These are phyloP conservation scores for Cryptosula pallasiana DNA, from an alignment of 2,888 invertebrate genomes.

Conservation along the genomic window DNA sequence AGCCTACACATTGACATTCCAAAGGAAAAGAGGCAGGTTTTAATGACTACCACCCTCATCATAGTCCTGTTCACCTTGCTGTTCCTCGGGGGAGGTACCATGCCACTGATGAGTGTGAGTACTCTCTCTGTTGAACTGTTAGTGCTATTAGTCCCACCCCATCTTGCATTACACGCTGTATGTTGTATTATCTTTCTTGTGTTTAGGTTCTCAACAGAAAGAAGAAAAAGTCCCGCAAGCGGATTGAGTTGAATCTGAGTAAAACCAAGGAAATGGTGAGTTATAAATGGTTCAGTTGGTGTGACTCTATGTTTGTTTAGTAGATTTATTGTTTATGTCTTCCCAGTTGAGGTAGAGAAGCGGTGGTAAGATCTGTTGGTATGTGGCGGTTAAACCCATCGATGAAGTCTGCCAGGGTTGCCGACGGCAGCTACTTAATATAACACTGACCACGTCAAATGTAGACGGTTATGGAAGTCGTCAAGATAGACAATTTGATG, in stretches of 20 bases:
- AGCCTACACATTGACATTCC: conserved; percentile 84
- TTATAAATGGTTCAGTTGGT: too few relatives aligned
- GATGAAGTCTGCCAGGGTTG: too few relatives aligned
- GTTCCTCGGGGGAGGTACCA: conserved; percentile 91
- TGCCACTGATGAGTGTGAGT: conserved; percentile 78
- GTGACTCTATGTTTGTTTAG: too few relatives aligned
- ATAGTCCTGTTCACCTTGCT: conserved; percentile 93
- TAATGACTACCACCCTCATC: conserved; percentile 95
- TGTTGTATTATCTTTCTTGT: conserved; percentile 18
- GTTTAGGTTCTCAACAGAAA: conserved; percentile 69
- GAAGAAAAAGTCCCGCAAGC: conserved; percentile 53
- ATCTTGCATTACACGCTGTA: background rate
- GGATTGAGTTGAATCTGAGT: conserved; percentile 81
- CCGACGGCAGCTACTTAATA: too few relatives aligned
- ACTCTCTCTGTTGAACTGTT: background rate
- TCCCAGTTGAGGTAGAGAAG: too few relatives aligned
- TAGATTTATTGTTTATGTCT: too few relatives aligned
- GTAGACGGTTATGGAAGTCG: too few relatives aligned
- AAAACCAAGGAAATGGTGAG: conserved; percentile 91
- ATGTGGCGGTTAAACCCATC: too few relatives aligned
- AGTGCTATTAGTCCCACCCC: background rate
- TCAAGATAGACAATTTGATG: too few relatives aligned
- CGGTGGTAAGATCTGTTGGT: too few relatives aligned
- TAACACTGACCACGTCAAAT: too few relatives aligned
- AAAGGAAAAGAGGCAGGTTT: conserved; percentile 82